Conservation (phyloP, 1,140 invertebrate species). For the Nasonia vitripennis region DNA sequence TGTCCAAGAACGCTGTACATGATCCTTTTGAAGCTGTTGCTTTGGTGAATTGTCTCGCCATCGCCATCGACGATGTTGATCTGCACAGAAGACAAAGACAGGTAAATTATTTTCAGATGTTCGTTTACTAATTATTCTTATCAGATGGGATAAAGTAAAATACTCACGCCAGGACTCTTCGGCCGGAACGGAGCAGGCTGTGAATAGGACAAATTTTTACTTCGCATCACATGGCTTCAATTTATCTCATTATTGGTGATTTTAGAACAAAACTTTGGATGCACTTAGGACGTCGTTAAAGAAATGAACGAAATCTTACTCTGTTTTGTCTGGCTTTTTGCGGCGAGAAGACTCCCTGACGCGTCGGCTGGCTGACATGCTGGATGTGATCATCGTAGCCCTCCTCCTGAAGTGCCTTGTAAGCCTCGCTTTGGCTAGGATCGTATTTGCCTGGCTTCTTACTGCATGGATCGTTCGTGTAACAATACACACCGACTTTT, state of each 20-base stretch:
- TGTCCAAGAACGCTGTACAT: conserved; percentile 92
- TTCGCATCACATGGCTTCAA: neutral
- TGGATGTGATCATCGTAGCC: conserved; percentile 80
- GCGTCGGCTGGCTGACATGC: conserved; percentile 81
- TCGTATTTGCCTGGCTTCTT: conserved; percentile 86
- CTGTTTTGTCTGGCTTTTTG: conserved; percentile 74
- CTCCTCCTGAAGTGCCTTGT: conserved; percentile 87
- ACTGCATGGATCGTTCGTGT: conserved; percentile 63
- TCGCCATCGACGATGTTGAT: conserved; percentile 78
- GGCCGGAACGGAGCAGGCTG: conserved; percentile 61
- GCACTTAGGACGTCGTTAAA: too few relatives aligned
- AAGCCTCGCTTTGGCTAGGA: conserved; percentile 89
- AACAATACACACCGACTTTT: conserved; percentile 54
- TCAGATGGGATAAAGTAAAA: neutral
- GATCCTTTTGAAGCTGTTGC: conserved; percentile 92
- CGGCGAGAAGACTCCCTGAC: conserved; percentile 85
- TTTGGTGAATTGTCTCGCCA: conserved; percentile 89
- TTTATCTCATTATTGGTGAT: too few relatives aligned
- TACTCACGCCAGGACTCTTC: conserved; percentile 69
- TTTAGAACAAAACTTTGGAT: too few relatives aligned
- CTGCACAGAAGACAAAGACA: conserved; percentile 60
- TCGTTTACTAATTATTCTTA: neutral
- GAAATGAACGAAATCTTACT: conserved; percentile 56
- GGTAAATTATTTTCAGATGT: neutral
- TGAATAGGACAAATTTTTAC: conserved; percentile 37